Percentiles rank a stretch among this genome's conserved stretches.
Evolutionary conservation across 2,888 invertebrate genomes (phyloP).

Genomic region (Apamea monoglypha): DNA sequence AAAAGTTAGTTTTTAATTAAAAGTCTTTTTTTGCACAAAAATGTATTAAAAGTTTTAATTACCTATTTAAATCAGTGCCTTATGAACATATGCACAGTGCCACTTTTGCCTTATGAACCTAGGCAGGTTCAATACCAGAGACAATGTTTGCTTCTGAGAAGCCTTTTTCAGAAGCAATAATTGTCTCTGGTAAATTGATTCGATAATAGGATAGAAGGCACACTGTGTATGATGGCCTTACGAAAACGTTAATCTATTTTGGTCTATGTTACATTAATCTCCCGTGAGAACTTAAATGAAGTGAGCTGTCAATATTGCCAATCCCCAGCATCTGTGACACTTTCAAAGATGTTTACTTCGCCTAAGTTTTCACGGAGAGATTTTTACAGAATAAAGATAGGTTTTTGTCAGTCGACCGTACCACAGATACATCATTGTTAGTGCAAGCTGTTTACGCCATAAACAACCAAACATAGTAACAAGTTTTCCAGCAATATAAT

Average conservation of each 20-base stretch:
- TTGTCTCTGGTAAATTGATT: background rate
- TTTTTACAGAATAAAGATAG: too few relatives aligned
- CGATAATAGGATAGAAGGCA: background rate
- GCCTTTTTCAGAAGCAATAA: background rate
- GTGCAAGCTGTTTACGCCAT: background rate
- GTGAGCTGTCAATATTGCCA: too few relatives aligned
- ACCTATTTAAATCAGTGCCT: background rate
- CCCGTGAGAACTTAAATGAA: background rate
- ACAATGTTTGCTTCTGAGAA: too few relatives aligned
- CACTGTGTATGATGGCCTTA: background rate
- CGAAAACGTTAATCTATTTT: background rate
- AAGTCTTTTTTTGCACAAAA: slow-evolving; percentile 3
- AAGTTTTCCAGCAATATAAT: slow-evolving; percentile 24
- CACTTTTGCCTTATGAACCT: background rate
- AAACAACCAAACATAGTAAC: background rate
- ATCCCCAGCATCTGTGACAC: too few relatives aligned
- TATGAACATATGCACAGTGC: background rate
- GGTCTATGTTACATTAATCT: background rate
- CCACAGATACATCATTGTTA: background rate
- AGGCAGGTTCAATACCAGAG: too few relatives aligned
- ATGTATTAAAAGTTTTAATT: background rate
- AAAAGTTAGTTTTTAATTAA: slow-evolving; percentile 24
- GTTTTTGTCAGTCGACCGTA: background rate
- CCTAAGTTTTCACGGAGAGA: too few relatives aligned
- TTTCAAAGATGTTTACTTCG: too few relatives aligned